Percentiles rank a stretch among this genome's conserved stretches.
These are phyloP conservation scores for Ctenosaura bakeri DNA, from an alignment of 2,797 vertebrate species.

Conservation along the genomic window DNA sequence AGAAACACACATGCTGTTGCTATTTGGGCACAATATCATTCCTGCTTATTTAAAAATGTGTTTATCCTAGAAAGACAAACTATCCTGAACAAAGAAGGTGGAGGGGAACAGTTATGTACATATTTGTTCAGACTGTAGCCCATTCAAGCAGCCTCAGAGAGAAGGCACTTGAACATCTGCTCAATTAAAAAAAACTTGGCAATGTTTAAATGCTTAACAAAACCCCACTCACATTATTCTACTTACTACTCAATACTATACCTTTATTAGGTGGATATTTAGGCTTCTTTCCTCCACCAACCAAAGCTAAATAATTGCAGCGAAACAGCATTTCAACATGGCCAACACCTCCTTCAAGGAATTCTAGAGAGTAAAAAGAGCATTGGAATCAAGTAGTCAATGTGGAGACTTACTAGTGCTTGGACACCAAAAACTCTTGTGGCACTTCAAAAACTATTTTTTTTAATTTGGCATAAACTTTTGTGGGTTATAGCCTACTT, in stretches of 20 bases:
- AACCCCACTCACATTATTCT: background rate
- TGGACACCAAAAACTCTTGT: background rate
- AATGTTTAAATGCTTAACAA: background rate
- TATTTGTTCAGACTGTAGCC: slow-evolving; percentile 8
- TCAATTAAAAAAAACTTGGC: background rate
- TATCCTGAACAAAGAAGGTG: background rate
- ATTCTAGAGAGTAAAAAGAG: slow-evolving; percentile 85
- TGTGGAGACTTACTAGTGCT: background rate
- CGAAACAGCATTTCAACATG: slow-evolving; percentile 98
- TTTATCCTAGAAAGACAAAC: slow-evolving; percentile 20
- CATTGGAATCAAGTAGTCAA: background rate
- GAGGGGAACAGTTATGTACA: background rate
- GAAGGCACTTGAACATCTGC: background rate
- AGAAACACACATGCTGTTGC: no score
- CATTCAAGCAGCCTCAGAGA: background rate
- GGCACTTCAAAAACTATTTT: background rate
- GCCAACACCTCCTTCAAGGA: slow-evolving; percentile 95
- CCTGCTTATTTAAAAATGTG: background rate
- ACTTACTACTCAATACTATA: slow-evolving; percentile 63
- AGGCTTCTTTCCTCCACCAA: slow-evolving; percentile 97
- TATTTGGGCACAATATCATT: background rate
- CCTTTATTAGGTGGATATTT: slow-evolving; percentile 99
- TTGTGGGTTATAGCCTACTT: background rate
- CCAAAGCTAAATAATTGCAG: slow-evolving; percentile 97
- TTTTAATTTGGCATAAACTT: background rate